phyloP scores from a whole-genome alignment of 2,797 vertebrate genomes.

The Chaenodraco wilsoni region DNA sequence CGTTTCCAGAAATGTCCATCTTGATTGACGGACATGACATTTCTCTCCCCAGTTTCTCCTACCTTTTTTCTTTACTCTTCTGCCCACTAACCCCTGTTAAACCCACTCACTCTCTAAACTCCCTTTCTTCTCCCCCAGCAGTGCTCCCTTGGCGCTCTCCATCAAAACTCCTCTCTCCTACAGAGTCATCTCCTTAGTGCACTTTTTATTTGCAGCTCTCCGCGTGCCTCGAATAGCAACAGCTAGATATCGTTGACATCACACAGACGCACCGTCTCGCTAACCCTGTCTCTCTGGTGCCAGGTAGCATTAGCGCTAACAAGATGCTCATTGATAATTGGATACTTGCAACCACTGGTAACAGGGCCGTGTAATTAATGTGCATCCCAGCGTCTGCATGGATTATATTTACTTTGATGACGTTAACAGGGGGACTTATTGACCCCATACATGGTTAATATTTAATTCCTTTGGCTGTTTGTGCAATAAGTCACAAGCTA shows the following conservation, averaged over 20 bases:
- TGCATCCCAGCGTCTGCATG: slow-evolving; percentile 43
- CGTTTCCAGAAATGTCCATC: slow-evolving; percentile 22
- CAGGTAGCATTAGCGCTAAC: slow-evolving; percentile 70
- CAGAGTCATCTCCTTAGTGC: slow-evolving; percentile 43
- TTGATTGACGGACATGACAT: slow-evolving; percentile 61
- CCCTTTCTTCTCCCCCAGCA: slow-evolving; percentile 22
- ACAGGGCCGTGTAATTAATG: slow-evolving; percentile 55
- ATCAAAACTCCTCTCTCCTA: slow-evolving; percentile 61
- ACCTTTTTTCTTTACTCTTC: slow-evolving; percentile 47
- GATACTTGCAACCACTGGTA: slow-evolving; percentile 48
- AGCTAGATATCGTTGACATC: slow-evolving; percentile 51
- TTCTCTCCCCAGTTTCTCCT: slow-evolving; percentile 42
- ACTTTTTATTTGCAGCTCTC: slow-evolving; percentile 40
- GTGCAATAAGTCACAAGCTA: slow-evolving; percentile 25
- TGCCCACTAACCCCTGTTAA: slow-evolving; percentile 55
- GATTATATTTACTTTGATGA: slow-evolving; percentile 55
- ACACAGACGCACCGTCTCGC: slow-evolving; percentile 33
- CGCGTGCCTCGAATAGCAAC: slow-evolving; percentile 61
- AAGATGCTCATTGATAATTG: slow-evolving; percentile 74
- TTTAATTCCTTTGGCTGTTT: slow-evolving; percentile 44
- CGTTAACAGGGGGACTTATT: slow-evolving; percentile 32
- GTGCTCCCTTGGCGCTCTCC: slow-evolving; percentile 36
- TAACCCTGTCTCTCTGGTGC: slow-evolving; percentile 60
- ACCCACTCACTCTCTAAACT: slow-evolving; percentile 42
- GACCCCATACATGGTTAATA: slow-evolving; percentile 27